phyloP scores from a whole-genome alignment of 2,888 invertebrate genomes.

The Aelia acuminata region DNA sequence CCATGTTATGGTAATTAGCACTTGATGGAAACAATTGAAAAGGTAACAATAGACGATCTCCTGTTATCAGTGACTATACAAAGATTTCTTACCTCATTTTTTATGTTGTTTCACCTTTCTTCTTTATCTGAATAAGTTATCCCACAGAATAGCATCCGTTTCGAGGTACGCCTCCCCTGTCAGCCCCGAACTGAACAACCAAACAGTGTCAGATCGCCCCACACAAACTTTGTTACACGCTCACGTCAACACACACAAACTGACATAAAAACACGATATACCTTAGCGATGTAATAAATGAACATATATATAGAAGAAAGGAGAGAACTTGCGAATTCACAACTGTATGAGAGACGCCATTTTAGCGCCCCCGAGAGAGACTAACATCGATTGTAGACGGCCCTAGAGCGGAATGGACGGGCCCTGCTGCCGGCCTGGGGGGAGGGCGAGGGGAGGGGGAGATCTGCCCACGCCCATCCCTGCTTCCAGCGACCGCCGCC shows the following conservation, averaged over 20 bases:
- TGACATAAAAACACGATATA: slow-evolving; percentile 32
- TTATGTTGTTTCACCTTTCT: slow-evolving; percentile 53
- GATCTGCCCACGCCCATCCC: slow-evolving; percentile 42
- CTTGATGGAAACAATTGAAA: neutral
- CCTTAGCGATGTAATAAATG: neutral
- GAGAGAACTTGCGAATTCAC: slow-evolving; percentile 18
- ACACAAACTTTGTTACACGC: slow-evolving; percentile 40
- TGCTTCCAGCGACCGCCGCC: neutral
- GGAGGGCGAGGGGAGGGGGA: neutral
- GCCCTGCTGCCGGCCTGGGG: slow-evolving; percentile 35
- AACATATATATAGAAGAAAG: neutral
- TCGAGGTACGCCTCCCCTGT: slow-evolving; percentile 51
- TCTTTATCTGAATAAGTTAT: slow-evolving; percentile 14
- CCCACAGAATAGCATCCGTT: slow-evolving; percentile 54
- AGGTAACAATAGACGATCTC: slow-evolving; percentile 6
- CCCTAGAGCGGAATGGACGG: slow-evolving; percentile 52
- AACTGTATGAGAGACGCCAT: slow-evolving; percentile 58
- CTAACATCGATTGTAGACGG: slow-evolving; percentile 58
- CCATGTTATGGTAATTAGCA: neutral
- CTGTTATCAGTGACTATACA: neutral
- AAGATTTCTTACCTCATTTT: slow-evolving; percentile 55
- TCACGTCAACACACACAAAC: neutral
- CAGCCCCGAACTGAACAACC: slow-evolving; percentile 19
- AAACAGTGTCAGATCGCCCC: slow-evolving; percentile 44
- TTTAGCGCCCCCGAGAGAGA: slow-evolving; percentile 51